A percentile compares a stretch with the other conserved stretches of the same genome.
Evolutionary conservation across 1,140 invertebrate species (phyloP).

Genomic region (Diuraphis noxia): DNA sequence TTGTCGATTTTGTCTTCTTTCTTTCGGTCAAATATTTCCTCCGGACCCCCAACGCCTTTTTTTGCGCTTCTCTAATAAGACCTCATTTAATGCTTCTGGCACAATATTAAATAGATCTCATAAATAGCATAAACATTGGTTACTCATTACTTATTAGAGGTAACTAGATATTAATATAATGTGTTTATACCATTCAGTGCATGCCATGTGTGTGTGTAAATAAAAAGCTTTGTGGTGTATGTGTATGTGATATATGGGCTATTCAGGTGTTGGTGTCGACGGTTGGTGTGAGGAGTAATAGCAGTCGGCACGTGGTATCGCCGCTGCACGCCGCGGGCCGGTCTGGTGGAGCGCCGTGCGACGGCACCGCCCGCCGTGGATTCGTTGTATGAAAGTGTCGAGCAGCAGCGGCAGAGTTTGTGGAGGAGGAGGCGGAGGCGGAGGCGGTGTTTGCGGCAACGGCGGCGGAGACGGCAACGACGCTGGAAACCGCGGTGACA

Average conservation of each 20-base stretch:
- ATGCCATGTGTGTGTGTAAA: not conserved
- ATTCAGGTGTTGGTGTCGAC: constrained; percentile 51
- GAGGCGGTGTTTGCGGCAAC: constrained; percentile 63
- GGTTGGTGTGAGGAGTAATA: constrained; percentile 43
- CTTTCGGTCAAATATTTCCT: not conserved
- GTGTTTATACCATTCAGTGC: not conserved
- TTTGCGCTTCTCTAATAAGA: not conserved
- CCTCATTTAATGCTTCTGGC: not conserved
- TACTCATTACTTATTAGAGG: not conserved
- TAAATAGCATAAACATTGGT: not conserved
- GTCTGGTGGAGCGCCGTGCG: constrained; percentile 53
- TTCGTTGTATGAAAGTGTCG: constrained; percentile 56
- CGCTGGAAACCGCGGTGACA: constrained; percentile 74
- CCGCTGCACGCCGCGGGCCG: constrained; percentile 54
- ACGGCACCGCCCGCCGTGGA: constrained; percentile 53
- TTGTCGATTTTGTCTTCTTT: not conserved
- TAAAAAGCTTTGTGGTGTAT: constrained; percentile 32
- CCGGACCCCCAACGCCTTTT: not conserved
- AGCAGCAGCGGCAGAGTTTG: constrained; percentile 56
- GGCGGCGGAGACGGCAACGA: constrained; percentile 53
- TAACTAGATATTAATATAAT: no score
- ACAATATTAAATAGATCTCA: not conserved
- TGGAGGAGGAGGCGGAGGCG: constrained; percentile 60
- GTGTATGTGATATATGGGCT: constrained; percentile 40
- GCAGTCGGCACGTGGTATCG: constrained; percentile 51